Base-by-base conservation (phyloP, 2,113 vertebrate genomes). In the Python bivittatus region DNA sequence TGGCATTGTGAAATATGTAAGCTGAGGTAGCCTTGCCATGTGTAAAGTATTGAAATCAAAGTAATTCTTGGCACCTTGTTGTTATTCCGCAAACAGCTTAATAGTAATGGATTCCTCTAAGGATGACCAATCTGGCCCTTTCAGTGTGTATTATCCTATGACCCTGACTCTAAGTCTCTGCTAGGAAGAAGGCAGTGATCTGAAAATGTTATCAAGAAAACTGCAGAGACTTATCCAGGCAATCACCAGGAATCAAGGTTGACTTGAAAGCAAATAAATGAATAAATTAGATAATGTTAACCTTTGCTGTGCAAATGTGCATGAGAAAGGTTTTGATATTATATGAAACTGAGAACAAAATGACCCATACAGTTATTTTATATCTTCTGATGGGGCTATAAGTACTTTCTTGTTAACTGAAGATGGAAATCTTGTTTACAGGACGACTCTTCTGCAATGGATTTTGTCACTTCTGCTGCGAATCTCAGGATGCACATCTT, bases 401-500 rank as follows among this genome's bases (percentile, higher is more conserved):
- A 52, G 83, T 57, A 13, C 12, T 10, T 72, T 29, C 27, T 22
- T 5, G 53, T 64, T 72, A 17, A 56, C 33, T 56, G 1, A 94
- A 38, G 86, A 29, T 8, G 85, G 89, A 38, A 92, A 25, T 92
- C n/a, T 95, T 95, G 6, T 94, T 97, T 86, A 38, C 96, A 99
- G 99, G 99, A 99, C 61, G 98, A 99, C 52, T 97, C 98, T 86
- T 98, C 99, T 86, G 98, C 99, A 20, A 99, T 99, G 99, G 99
- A 99, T 97, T 99, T 99, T 92, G 99, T 99, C 89, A 99, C 99
- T 0, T 97, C 99, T 54, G 99, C 99, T 57, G 97, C 99, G 9
- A 99, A 99, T 96, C 97, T 99, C 85, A 98, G 99, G 88, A 99
- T 99, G 99, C 97, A 99, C 94, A 98, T 99, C 97, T 99, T 99